Conservation (phyloP, 92 coral and sea anemone species). For the Bergia sp. region DNA sequence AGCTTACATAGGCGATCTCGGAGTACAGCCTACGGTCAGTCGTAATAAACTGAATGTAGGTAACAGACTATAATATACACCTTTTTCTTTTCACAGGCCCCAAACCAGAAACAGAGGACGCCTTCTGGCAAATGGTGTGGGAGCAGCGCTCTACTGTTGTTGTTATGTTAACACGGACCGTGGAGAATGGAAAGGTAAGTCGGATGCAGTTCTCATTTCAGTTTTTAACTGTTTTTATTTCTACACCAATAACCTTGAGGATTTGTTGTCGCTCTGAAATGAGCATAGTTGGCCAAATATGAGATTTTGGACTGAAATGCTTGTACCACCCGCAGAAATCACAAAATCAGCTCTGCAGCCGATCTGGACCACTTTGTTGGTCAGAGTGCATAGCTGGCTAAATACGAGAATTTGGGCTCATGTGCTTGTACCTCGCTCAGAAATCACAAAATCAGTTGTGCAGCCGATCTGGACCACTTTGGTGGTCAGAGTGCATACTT, state of each 20-base stretch:
- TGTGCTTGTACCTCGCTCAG: too few species aligned
- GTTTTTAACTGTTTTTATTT: too few species aligned
- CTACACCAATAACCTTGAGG: neutral
- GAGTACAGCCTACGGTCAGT: too few species aligned
- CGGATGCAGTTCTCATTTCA: neutral
- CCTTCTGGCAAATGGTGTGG: conserved; percentile 84
- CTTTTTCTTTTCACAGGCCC: conserved; percentile 58
- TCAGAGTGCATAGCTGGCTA: too few species aligned
- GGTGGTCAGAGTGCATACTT: too few species aligned
- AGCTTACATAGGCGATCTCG: too few species aligned
- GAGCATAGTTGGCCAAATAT: neutral
- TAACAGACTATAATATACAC: neutral
- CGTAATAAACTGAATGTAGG: neutral
- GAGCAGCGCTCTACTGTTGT: conserved; percentile 66
- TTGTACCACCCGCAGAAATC: neutral
- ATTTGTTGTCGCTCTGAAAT: neutral
- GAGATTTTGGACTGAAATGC: neutral
- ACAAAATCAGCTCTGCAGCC: too few species aligned
- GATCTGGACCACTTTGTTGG: too few species aligned
- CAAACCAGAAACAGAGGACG: conserved; percentile 56
- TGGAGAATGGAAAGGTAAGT: conserved; percentile 77
- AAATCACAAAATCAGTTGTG: too few species aligned
- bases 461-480: too few species aligned
- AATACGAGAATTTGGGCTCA: too few species aligned
- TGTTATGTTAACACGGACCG: conserved; percentile 79